Base-by-base conservation (phyloP, 1,140 invertebrate genomes). In the Oppia nitens region DNA sequence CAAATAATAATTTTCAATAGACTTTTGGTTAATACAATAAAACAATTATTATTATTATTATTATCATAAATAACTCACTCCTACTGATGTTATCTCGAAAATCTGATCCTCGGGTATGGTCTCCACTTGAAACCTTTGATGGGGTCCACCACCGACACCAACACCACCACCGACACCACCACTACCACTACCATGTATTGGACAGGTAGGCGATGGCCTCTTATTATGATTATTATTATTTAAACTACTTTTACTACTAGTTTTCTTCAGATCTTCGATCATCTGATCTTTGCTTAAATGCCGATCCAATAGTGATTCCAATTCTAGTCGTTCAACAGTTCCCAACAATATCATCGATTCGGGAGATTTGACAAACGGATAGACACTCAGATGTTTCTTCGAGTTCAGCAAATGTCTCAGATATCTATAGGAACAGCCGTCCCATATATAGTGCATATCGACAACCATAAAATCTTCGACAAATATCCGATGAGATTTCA, bases 391-490 rank as follows among this genome's bases (percentile, higher is more conserved):
- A 63, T 64, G 55, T 60, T 65, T 73, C 65, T 85, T 79, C 49
- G 82, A 79, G 63, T 85, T 85, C 0, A 92, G 74, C n/a, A 89
- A 76, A 27, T 81, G 79, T 67, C 89, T 89, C 9, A 93, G 70
- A 65, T 86, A 83, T 62, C 83, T 80, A 73, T 93, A 96, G 0
- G 82, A 84, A 74, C 60, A 60, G 11, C 40, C 55, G 45, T 65
- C 56, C 81, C 86, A 93, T 62, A 97, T 90, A 67, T 84, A 88
- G 68, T 85, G 85, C 0, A 94, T 82, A 66, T 94, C 83, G 9
- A 83, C 76, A 9, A 92, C 79, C 92, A 97, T 97, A 65, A 97
- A 95, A 69, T 95, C 89, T 72, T 94, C 89, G 2, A 95, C 91
- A 72, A 84, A 91, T 53, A 95, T 81, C 66, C 83, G 84, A 73